Evolutionary conservation across 2,113 vertebrate species (phyloP).

Genomic region (Dinomys branickii): DNA sequence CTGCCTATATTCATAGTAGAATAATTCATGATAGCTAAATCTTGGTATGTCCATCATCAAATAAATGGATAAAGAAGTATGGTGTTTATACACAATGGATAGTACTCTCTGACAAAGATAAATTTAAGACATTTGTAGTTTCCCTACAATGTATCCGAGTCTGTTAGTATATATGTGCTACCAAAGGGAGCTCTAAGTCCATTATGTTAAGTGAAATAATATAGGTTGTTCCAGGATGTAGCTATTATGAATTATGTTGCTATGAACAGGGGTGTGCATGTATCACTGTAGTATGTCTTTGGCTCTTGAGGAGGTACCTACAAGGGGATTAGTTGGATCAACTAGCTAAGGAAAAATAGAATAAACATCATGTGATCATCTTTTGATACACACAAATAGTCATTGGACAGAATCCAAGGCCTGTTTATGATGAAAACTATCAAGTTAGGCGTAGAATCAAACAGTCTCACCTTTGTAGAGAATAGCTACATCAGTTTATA

Average conservation of each 20-base stretch:
- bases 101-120: neutral
- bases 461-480: neutral
- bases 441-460: neutral
- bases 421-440: neutral
- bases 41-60: neutral
- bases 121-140: neutral
- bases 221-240: neutral
- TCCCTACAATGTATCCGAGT: neutral
- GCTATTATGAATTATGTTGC: neutral
- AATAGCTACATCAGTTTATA: neutral
- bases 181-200: neutral
- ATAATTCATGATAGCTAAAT: neutral
- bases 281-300: neutral
- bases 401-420: neutral
- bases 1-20: neutral
- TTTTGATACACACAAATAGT: neutral
- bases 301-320: neutral
- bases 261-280: neutral
- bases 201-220: neutral
- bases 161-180: neutral
- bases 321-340: neutral
- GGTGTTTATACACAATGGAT: neutral
- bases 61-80: neutral
- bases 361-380: neutral
- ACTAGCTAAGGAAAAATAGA: neutral